phyloP scores from a whole-genome alignment of 2,888 invertebrate species.

The Frankliniella intonsa region DNA sequence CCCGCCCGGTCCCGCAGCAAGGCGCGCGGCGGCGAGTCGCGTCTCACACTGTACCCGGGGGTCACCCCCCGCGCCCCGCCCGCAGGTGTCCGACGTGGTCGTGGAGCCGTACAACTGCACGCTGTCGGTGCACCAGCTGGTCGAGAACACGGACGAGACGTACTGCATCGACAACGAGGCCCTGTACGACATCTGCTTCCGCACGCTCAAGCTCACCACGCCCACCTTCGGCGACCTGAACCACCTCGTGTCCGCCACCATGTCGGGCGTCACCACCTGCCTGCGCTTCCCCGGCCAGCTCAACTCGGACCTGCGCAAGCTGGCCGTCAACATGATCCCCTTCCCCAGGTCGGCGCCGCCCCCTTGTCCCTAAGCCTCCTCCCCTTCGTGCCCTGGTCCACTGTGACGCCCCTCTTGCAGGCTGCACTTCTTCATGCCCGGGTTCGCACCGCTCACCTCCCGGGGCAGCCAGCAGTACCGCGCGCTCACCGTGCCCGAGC shows the following conservation, averaged over 20 bases:
- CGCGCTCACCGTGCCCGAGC: conserved; percentile 83
- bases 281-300: conserved; percentile 84
- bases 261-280: conserved; percentile 48
- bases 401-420: background rate
- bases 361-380: background rate
- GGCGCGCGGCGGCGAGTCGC: background rate
- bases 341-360: conserved; percentile 66
- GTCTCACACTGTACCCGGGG: background rate
- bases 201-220: conserved; percentile 51
- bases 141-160: conserved; percentile 54
- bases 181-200: conserved; percentile 54
- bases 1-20: too few species aligned
- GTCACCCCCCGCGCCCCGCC: background rate
- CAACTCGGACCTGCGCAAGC: conserved; percentile 86
- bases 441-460: conserved; percentile 84
- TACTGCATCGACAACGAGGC: conserved; percentile 55
- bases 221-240: conserved; percentile 59
- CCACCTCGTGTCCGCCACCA: conserved; percentile 50
- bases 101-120: conserved; percentile 55
- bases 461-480: conserved; percentile 84
- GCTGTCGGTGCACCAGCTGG: conserved; percentile 51
- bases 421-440: conserved; percentile 95
- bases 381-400: background rate
- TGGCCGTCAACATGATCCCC: conserved; percentile 96
- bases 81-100: conserved; percentile 50